Conservation (phyloP, 2,888 invertebrate species). For the Colostygia pectinataria region DNA sequence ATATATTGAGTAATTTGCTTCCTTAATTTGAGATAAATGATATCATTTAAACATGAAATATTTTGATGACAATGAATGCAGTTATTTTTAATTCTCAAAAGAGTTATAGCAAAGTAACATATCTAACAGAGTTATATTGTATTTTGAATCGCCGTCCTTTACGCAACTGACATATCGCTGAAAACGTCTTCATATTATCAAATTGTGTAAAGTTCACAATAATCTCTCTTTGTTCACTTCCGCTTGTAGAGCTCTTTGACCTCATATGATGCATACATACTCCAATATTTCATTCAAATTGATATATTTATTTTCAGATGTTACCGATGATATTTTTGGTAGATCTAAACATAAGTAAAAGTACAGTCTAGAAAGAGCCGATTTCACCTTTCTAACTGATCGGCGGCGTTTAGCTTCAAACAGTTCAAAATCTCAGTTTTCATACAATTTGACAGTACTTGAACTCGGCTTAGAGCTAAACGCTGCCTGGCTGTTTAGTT, state of each 20-base stretch:
- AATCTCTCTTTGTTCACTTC: constrained; percentile 38
- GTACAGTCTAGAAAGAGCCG: too few relatives aligned
- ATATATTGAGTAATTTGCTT: constrained; percentile 28
- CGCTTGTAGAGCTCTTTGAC: constrained; percentile 21
- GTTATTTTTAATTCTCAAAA: constrained; percentile 29
- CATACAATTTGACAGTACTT: too few relatives aligned
- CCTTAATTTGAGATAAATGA: constrained; percentile 33
- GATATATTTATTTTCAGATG: too few relatives aligned
- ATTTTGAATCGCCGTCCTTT: constrained; percentile 38
- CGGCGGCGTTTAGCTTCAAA: too few relatives aligned
- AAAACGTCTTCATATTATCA: constrained; percentile 42
- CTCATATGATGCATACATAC: constrained; percentile 30
- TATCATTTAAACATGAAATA: constrained; percentile 28
- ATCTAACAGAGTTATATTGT: constrained; percentile 39
- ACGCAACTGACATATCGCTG: constrained; percentile 62
- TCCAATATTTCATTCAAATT: constrained; percentile 5
- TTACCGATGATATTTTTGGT: too few relatives aligned
- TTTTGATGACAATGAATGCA: constrained; percentile 40
- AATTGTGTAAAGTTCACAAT: constrained; percentile 32
- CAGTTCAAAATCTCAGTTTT: too few relatives aligned
- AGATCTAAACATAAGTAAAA: too few relatives aligned
- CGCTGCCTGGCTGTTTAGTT: too few relatives aligned
- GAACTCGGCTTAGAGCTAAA: too few relatives aligned
- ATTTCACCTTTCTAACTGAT: too few relatives aligned
- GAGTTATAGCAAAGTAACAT: constrained; percentile 42